Evolutionary conservation across 2,797 vertebrate genomes (phyloP), one percentile per base, ranked within the genome.

Genomic region (Nannoperca australis): DNA sequence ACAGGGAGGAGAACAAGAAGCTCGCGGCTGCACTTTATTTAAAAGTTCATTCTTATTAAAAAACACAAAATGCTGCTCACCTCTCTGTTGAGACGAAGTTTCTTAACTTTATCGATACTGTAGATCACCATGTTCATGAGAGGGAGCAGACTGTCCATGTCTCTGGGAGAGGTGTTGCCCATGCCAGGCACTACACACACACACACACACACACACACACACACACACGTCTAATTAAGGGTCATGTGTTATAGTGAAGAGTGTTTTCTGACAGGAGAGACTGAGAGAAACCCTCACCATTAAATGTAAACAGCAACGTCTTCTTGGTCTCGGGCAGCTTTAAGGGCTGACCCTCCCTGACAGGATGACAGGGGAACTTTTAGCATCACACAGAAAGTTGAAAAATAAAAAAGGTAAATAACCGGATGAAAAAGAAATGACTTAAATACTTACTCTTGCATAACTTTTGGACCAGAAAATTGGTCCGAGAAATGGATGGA

Each of bases 401-500:
- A 59, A 15, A 1, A 32, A 36, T 22, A n/a, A n/a, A n/a, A n/a
- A 36, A 17, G 2, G 2, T 0, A 34, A 40, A 32, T 27, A 15
- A 49, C 8, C 12, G 9, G 17, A 56, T 11, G 9, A 17, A 18
- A 44, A 42, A 27, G 15, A 11, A 3, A 53, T 20, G 3, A 24
- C 34, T n/a, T 0, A 24, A 59, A 34, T n/a, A 85, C 94, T 91
- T 95, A 99, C 98, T 99, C 98, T 98, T 99, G 98, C 97, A 99
- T 97, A 97, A 99, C 94, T 96, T 99, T 99, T 97, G 97, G 97
- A 98, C 98, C 98, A 95, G 98, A 99, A 95, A 99, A 99, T 96
- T 99, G 98, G 96, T 99, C 98, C 94, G 98, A 99, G 92, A 99
- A 99, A 95, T 99, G 98, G 95, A 99, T 95, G 80, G 98, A 99